Percentiles rank a stretch among this genome's conserved stretches.
These are phyloP conservation scores for Ariolimax columbianus DNA, from an alignment of 2,888 invertebrate genomes.

Conservation along the genomic window DNA sequence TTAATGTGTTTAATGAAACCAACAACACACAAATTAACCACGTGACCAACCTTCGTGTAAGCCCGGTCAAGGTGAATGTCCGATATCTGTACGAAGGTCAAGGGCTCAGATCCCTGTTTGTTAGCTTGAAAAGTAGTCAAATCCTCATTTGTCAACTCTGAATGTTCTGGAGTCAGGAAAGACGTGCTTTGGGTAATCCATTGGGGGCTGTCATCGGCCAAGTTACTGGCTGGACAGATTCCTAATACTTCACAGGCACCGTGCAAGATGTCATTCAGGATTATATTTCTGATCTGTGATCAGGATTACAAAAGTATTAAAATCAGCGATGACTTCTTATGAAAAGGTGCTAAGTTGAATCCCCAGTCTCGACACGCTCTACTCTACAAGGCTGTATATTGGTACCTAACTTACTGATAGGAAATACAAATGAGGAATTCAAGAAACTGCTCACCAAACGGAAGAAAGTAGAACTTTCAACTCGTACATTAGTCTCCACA, in stretches of 20 bases:
- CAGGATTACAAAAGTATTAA: background rate
- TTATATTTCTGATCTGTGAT: constrained; percentile 6
- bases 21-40: background rate
- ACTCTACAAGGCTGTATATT: no score
- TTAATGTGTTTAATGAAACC: no score
- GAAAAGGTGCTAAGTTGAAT: no score
- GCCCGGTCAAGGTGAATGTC: constrained; percentile 31
- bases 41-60: constrained; percentile 8
- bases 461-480: no score
- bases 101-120: background rate
- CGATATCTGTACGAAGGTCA: constrained; percentile 40
- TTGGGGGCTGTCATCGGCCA: no score
- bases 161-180: background rate
- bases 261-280: background rate
- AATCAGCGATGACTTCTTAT: no score
- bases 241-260: constrained; percentile 9
- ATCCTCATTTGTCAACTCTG: background rate
- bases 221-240: constrained; percentile 5
- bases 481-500: no score
- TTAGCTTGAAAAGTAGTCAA: background rate
- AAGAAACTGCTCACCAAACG: no score
- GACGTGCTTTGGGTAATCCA: background rate
- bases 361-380: no score
- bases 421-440: no score
- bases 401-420: no score